Conservation (phyloP, 2,888 invertebrate genomes). For the Odontomyia ornata region DNA sequence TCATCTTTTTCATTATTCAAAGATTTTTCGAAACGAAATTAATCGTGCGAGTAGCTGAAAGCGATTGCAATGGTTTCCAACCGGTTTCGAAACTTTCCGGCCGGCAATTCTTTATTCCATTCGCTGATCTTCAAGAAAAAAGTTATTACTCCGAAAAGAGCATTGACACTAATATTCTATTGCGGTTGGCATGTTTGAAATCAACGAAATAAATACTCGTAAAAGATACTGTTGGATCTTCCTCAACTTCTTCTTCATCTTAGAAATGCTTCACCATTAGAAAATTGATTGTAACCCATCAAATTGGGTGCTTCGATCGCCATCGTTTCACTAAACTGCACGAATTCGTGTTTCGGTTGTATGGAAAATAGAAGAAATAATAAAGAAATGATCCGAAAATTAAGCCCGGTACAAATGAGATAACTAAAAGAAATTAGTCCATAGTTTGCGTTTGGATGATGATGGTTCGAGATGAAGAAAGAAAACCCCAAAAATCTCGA, state of each 20-base stretch:
- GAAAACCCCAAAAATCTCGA: neutral
- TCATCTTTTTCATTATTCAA: neutral
- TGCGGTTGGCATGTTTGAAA: neutral
- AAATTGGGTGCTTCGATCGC: neutral
- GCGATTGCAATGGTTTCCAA: constrained; percentile 5
- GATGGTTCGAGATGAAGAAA: no score
- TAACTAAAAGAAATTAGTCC: neutral
- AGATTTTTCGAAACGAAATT: constrained; percentile 1
- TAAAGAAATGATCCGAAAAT: constrained; percentile 7
- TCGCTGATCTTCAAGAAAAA: neutral
- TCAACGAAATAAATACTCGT: neutral
- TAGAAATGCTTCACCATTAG: no score
- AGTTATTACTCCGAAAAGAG: constrained; percentile 32
- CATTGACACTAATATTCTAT: constrained; percentile 29
- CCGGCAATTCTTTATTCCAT: constrained; percentile 2
- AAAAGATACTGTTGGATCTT: constrained; percentile 28
- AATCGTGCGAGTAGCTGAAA: constrained; percentile 21
- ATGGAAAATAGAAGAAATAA: neutral
- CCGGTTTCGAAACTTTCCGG: constrained; percentile 31
- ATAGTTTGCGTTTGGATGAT: no score
- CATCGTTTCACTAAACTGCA: neutral
- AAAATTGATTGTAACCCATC: neutral
- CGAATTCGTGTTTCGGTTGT: neutral
- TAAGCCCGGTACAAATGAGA: neutral
- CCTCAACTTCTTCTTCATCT: neutral